Percentiles rank a stretch among this genome's conserved stretches.
Conservation (phyloP, 2,797 vertebrate genomes). For the Aselliscus stoliczkanus region DNA sequence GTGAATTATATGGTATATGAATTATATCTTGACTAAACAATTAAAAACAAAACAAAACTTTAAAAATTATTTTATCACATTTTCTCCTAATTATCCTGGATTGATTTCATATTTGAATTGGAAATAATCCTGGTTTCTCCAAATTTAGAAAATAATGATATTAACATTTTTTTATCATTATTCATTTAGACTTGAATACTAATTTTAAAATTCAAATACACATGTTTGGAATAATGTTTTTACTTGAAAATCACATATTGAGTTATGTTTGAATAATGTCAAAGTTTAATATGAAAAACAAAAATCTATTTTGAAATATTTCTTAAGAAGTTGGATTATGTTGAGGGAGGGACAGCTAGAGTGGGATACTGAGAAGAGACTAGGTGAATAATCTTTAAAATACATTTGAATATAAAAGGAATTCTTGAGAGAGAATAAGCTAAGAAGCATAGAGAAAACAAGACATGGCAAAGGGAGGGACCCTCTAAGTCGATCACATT, state of each 20-base stretch:
- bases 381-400: background rate
- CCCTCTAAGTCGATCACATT: background rate
- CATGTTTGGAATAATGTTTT: background rate
- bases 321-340: background rate
- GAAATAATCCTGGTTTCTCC: background rate
- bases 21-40: too few relatives aligned
- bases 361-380: background rate
- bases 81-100: slow-evolving; percentile 54
- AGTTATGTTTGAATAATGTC: slow-evolving; percentile 16
- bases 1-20: too few relatives aligned
- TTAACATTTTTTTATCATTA: slow-evolving; percentile 38
- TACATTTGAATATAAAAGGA: background rate
- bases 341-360: background rate
- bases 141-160: slow-evolving; percentile 57
- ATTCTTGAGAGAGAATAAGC: background rate
- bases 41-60: too few relatives aligned
- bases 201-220: background rate
- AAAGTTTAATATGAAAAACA: slow-evolving; percentile 20
- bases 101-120: slow-evolving; percentile 63
- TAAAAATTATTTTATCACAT: slow-evolving; percentile 53
- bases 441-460: background rate
- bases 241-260: slow-evolving; percentile 6
- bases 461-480: background rate
- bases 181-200: background rate
- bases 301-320: background rate